Base-by-base conservation (phyloP, 2,797 vertebrate species). In the Dicrostonyx torquatus region DNA sequence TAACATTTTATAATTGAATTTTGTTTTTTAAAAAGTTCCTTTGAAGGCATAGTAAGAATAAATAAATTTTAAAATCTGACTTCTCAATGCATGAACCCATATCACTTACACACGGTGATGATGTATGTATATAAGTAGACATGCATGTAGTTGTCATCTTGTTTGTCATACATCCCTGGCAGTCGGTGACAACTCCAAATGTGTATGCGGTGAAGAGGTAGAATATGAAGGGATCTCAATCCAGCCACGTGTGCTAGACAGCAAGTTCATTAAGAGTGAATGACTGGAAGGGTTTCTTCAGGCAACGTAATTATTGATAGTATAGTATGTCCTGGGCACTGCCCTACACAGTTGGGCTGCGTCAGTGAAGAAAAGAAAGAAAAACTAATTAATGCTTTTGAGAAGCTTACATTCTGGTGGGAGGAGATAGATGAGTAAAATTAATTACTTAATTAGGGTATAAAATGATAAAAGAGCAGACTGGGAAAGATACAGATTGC, bases 301-400 rank as follows among this genome's bases (percentile, higher is more conserved):
- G 34, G 13, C 37, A 89, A 34, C 50, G 70, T 80, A 84, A 93
- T 87, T 83, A 68, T 5, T 70, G 43, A 91, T 76, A 64, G 18
- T 24, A 64, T 13, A 50, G 37, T 77, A 45, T 29, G 66, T 34
- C 12, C n/a, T 73, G 73, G 37, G 40, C 15, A 87, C 10, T 85
- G 26, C 75, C 84, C n/a, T 83, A 60, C 31, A 43, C 24, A 79
- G 11, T 29, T 80, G 72, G 43, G 37, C 73, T 91, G 80, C 22
- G 83, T 91, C 20, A 89, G n/a, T 66, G 76, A 89, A 48, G 48
- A 95, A 92, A 92, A 92, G 13, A 66, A 87, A 80, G 15, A 8
- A 31, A 37, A 87, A 43, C 45, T 78, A 58, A 22, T 79, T 83
- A 75, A 76, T 48, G 48, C 75, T 94, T 77, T 89, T 40, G 6